These are phyloP conservation scores for Phortica magna DNA, from an alignment of 2,888 invertebrate genomes.

Conservation along the genomic window DNA sequence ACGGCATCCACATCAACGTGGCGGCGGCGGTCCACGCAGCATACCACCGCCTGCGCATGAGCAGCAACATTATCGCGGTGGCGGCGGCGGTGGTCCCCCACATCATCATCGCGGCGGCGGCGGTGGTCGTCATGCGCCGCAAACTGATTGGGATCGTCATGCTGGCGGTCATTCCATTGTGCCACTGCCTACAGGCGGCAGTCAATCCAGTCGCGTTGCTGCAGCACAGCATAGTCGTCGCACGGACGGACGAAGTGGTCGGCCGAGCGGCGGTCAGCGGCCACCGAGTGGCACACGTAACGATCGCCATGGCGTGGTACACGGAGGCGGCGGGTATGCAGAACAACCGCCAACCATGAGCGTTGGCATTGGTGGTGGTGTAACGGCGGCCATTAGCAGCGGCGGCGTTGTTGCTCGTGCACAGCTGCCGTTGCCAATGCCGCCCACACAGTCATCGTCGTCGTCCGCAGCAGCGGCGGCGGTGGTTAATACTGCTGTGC, in stretches of 20 bases:
- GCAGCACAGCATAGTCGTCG: constrained; percentile 69
- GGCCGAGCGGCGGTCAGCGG: constrained; percentile 55
- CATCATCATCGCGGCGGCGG: constrained; percentile 40
- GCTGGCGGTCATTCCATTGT: constrained; percentile 73
- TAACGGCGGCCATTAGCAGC: constrained; percentile 67
- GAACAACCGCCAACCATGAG: constrained; percentile 53
- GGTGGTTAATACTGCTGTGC: constrained; percentile 30
- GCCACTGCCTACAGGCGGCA: constrained; percentile 70
- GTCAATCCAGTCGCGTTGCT: constrained; percentile 77
- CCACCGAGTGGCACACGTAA: constrained; percentile 59
- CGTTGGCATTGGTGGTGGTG: constrained; percentile 65
- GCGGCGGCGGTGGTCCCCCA: constrained; percentile 46
- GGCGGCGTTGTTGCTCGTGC: constrained; percentile 70
- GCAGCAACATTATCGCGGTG: constrained; percentile 68
- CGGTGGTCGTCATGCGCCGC: constrained; percentile 62
- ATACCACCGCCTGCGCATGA: constrained; percentile 80
- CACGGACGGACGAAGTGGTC: constrained; percentile 79
- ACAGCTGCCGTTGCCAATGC: constrained; percentile 73
- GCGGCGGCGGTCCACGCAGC: constrained; percentile 76
- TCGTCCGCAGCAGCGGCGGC: constrained; percentile 50
- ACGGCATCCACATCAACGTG: constrained; percentile 77
- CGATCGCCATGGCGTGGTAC: constrained; percentile 20
- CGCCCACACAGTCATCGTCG: constrained; percentile 56
- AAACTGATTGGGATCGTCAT: constrained; percentile 76
- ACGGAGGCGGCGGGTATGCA: constrained; percentile 67